Base-by-base conservation (phyloP, 2,113 vertebrate genomes). In the Lucifuga dentata region DNA sequence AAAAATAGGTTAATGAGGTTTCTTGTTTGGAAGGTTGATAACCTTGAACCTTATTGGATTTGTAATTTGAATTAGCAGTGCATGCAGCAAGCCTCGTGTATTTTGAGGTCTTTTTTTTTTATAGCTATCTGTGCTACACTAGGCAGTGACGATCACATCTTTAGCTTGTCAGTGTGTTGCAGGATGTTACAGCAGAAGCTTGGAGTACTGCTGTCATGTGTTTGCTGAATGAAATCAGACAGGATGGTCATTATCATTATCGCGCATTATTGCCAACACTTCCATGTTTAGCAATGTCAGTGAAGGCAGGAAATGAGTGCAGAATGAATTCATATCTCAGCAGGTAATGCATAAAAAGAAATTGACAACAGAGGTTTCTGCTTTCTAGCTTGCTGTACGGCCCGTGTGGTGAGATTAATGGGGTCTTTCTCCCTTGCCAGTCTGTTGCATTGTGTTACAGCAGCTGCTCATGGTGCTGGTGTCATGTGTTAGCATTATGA, bases 371-470 rank as follows among this genome's bases (percentile, higher is more conserved):
- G 44, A 48, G 53, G 11, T 32, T 51, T 65, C 52, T 77, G 40
- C 67, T 83, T 80, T 84, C 68, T 60, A 55, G 65, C 55, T 68
- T 75, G 76, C 56, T 44, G 46, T 69, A 23, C 33, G 19, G 73
- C 65, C 78, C 24, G 5, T 36, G 56, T 73, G 78, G 57, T 70
- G 85, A 86, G 82, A 91, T 89, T 85, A 87, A 91, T 86, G 78
- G 77, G 58, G 53, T 68, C 75, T 83, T 66, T 76, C 71, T 80
- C 49, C 46, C 63, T 75, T 81, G 83, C 72, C 84, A 76, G 85
- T 86, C 74, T 86, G 70, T 90, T 88, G 88, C 86, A 82, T 88
- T 89, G 88, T 88, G 85, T 90, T 90, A 81, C 85, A 89, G 78
- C 87, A 86, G 86, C 83, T 80, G 84, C 86, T 77, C 43, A 20